Conservation (phyloP, 2,888 invertebrate species). For the Orchestes rusci region DNA sequence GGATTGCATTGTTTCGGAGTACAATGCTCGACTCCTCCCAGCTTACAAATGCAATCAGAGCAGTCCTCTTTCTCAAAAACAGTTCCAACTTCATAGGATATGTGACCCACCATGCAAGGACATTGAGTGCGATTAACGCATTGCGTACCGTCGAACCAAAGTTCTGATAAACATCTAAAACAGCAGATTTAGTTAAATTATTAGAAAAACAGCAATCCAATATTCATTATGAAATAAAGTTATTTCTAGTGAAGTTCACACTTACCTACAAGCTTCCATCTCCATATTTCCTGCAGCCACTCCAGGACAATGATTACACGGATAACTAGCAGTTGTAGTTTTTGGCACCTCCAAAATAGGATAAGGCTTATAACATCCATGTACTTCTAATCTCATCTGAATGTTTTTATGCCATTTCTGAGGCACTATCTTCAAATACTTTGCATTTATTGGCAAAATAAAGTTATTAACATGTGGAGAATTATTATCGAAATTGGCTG, state of each 20-base stretch:
- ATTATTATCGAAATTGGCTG: slow-evolving; percentile 64
- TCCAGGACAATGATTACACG: slow-evolving; percentile 54
- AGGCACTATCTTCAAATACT: slow-evolving; percentile 62
- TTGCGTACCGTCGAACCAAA: slow-evolving; percentile 66
- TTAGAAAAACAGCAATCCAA: background rate
- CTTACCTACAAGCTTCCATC: slow-evolving; percentile 39
- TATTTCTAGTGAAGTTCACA: background rate
- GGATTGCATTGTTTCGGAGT: slow-evolving; percentile 59
- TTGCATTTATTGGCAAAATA: slow-evolving; percentile 63
- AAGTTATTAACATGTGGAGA: slow-evolving; percentile 59
- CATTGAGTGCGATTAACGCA: slow-evolving; percentile 69
- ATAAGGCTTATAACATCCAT: slow-evolving; percentile 72
- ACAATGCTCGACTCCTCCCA: slow-evolving; percentile 67
- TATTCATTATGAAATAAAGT: background rate
- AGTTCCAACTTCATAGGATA: slow-evolving; percentile 63
- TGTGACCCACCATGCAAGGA: slow-evolving; percentile 67
- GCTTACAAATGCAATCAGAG: slow-evolving; percentile 69
- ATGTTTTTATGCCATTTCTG: slow-evolving; percentile 65
- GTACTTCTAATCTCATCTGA: slow-evolving; percentile 66
- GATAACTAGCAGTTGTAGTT: slow-evolving; percentile 21
- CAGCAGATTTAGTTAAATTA: background rate
- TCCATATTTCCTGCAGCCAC: slow-evolving; percentile 37
- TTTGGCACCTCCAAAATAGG: slow-evolving; percentile 26
- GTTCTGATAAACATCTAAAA: slow-evolving; percentile 48
- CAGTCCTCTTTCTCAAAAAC: slow-evolving; percentile 66